Evolutionary conservation across 2,797 vertebrate species (phyloP).

Genomic region (Dendrocincla tyrannina): DNA sequence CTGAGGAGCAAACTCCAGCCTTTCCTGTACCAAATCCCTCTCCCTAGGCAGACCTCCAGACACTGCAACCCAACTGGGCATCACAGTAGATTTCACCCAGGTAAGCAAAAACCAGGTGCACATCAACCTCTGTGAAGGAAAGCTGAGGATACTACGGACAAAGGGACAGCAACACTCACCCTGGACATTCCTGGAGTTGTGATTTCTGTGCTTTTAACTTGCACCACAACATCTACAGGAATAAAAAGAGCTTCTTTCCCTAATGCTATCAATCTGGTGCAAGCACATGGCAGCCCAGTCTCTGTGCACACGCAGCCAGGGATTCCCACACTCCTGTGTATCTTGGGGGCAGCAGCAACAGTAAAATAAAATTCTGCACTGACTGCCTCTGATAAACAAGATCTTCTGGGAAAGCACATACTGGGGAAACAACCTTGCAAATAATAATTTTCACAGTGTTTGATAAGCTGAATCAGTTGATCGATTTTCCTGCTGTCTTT

Average conservation of each 20-base stretch:
- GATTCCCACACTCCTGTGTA: not conserved
- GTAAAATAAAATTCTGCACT: not conserved
- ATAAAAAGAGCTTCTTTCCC: conserved; percentile 8
- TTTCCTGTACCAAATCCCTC: not conserved
- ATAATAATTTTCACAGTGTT: not conserved
- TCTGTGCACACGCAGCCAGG: not conserved
- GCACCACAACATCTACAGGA: not conserved
- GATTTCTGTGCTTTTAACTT: not conserved
- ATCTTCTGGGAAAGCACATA: not conserved
- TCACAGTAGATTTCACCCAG: not conserved
- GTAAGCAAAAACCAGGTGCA: not conserved
- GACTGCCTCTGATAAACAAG: not conserved
- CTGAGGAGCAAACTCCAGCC: not conserved
- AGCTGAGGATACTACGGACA: not conserved
- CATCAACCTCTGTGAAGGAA: not conserved
- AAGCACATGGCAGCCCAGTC: not conserved
- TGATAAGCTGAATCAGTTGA: not conserved
- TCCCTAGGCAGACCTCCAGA: not conserved
- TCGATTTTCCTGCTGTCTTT: not conserved
- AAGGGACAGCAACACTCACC: not conserved
- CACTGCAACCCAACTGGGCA: not conserved
- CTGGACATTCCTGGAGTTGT: not conserved
- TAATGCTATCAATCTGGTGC: not conserved
- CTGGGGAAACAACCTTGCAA: not conserved
- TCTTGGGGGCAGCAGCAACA: not conserved